Evolutionary conservation across 2,888 invertebrate genomes (phyloP), one percentile per base, ranked within the genome.

Genomic region (Cantharis rufa): DNA sequence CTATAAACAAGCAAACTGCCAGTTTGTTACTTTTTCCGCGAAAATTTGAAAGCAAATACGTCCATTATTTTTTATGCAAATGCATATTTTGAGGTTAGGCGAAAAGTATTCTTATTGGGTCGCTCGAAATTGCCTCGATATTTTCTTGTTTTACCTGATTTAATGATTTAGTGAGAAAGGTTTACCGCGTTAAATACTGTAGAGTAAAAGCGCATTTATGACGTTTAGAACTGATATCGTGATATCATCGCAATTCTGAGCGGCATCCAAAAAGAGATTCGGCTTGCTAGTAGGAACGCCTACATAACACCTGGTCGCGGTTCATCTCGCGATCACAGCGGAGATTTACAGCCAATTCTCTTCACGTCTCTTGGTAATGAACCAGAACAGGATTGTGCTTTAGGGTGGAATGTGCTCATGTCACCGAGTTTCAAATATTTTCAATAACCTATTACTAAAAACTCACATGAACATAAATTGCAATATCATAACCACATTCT

Each of bases 301-400:
- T 79, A 83, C 83, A 82, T 84, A 81, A 84, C 83, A 84, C 82
- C 82, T 84, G 82, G 82, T 81, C 81, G 79, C 82, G 80, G 80
- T 80, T 81, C 82, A 81, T 81, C 81, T 77, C 80, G 80, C 81
- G 81, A 82, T 82, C 82, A 81, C 80, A 80, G 75, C 74, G 73
- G 77, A 83, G 83, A 83, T 82, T 83, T 82, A 82, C 80, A 83
- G 79, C 82, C 82, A 81, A 82, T 82, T 82, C 82, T 80, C 81
- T 78, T 70, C 80, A 79, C 81, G 80, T 79, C 81, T 76, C 78
- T 77, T 81, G 72, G 79, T 81, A 81, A 81, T 80, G 81, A 81
- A 81, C 79, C 80, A 79, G 81, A 80, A 81, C 80, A 74, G 74
- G 78, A 66, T 70, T 66, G 75, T 74, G 79, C 81, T 78, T 76